phyloP scores from a whole-genome alignment of 2,797 vertebrate genomes.

The Clarias pachynema region DNA sequence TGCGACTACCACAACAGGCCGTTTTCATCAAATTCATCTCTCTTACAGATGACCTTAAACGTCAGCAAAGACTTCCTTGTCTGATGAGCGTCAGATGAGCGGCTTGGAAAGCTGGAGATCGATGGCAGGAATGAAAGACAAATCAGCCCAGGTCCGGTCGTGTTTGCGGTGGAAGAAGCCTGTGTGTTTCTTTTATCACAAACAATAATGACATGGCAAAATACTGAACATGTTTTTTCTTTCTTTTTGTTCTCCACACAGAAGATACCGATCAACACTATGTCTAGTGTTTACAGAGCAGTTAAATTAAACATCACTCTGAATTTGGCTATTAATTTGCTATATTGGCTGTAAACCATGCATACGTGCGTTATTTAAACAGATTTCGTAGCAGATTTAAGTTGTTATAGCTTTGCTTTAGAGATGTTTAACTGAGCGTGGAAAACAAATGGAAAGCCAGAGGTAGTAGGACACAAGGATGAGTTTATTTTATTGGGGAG shows the following conservation, averaged over 20 bases:
- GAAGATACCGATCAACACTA: neutral
- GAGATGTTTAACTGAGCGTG: neutral
- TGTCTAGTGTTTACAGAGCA: neutral
- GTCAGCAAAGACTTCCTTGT: conserved; percentile 37
- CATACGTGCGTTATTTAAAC: neutral
- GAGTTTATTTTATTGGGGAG: conserved; percentile 4
- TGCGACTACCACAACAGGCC: conserved; percentile 1
- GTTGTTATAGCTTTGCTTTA: neutral
- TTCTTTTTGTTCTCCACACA: neutral
- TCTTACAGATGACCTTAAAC: conserved; percentile 44
- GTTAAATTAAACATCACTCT: neutral
- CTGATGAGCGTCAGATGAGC: conserved; percentile 12
- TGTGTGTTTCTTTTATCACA: neutral
- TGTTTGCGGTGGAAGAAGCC: neutral
- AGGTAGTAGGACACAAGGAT: neutral
- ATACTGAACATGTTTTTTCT: neutral
- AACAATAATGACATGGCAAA: neutral
- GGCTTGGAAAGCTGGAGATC: conserved; percentile 26
- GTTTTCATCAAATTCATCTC: conserved; percentile 39
- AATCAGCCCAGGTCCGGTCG: conserved; percentile 16
- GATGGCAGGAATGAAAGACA: conserved; percentile 32
- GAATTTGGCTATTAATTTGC: neutral
- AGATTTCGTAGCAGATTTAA: conserved; percentile 14
- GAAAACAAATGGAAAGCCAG: neutral
- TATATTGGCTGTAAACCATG: neutral